A percentile compares a stretch with the other conserved stretches of the same genome.
phyloP scores from a whole-genome alignment of 2,113 vertebrate species.

The Ictalurus punctatus region DNA sequence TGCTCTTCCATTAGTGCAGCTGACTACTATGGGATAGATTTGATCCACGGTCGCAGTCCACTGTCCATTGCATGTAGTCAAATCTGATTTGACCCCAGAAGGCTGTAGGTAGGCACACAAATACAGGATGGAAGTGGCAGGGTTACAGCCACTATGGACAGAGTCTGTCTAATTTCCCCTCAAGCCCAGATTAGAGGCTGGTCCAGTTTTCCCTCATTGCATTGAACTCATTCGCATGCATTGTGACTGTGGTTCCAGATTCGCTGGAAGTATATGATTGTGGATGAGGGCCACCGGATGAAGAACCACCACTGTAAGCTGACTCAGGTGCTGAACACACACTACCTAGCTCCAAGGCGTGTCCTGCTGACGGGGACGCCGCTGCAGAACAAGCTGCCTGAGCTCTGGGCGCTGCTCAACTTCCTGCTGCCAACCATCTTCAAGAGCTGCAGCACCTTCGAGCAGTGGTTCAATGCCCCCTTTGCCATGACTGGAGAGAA shows the following conservation, averaged over 20 bases:
- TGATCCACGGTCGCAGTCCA: constrained; percentile 52
- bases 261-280: constrained; percentile 99
- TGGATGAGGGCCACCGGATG: constrained; percentile 97
- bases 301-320: constrained; percentile 99
- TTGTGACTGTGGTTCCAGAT: constrained; percentile 70
- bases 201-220: not conserved
- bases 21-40: constrained; percentile 53
- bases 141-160: not conserved
- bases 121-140: constrained; percentile 34
- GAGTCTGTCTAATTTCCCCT: not conserved
- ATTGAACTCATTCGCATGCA: not conserved
- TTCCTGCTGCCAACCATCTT: constrained; percentile 98
- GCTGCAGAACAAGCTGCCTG: constrained; percentile 94
- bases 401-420: constrained; percentile 97
- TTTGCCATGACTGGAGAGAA: constrained; percentile 98
- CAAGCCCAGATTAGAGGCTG: not conserved
- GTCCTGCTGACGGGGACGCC: constrained; percentile 92
- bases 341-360: constrained; percentile 92
- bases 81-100: constrained; percentile 56
- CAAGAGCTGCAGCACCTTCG: constrained; percentile 97
- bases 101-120: constrained; percentile 51
- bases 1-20: constrained; percentile 42
- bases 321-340: constrained; percentile 94
- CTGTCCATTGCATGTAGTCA: constrained; percentile 63
- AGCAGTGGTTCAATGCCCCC: constrained; percentile 98